phyloP scores from a whole-genome alignment of 2,113 vertebrate genomes.

The Chiloscyllium plagiosum region DNA sequence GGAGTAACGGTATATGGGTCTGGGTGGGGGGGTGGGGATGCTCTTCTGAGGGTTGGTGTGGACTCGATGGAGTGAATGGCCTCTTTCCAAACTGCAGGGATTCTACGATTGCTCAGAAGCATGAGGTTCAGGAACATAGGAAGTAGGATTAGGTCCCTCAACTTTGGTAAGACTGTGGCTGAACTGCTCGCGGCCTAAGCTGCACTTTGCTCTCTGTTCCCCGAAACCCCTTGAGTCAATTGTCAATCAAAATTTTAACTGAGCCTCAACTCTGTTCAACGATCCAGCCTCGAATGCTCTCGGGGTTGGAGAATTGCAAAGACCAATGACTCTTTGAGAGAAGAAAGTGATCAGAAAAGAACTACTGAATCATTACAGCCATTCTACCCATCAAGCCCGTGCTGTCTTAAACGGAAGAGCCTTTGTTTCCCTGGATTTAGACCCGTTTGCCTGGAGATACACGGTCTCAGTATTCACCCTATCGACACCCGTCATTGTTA shows the following conservation, averaged over 20 bases:
- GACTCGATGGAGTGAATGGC: too few species aligned
- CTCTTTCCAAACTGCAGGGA: too few species aligned
- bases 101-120: too few species aligned
- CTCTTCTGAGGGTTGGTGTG: too few species aligned
- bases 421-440: not conserved
- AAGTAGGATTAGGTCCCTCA: not conserved
- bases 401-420: not conserved
- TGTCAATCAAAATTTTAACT: not conserved
- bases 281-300: not conserved
- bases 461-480: not conserved
- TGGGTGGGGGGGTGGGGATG: too few species aligned
- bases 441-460: not conserved
- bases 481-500: not conserved
- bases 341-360: not conserved
- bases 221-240: not conserved
- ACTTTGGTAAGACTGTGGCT: not conserved
- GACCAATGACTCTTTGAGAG: not conserved
- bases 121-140: not conserved
- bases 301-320: not conserved
- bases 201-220: not conserved
- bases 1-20: too few species aligned
- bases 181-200: not conserved
- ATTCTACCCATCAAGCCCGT: too few species aligned
- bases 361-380: too few species aligned
- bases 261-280: not conserved